These are phyloP conservation scores for Typhlichthys eigenmanni DNA, from an alignment of 2,797 vertebrate genomes.

Conservation along the genomic window DNA sequence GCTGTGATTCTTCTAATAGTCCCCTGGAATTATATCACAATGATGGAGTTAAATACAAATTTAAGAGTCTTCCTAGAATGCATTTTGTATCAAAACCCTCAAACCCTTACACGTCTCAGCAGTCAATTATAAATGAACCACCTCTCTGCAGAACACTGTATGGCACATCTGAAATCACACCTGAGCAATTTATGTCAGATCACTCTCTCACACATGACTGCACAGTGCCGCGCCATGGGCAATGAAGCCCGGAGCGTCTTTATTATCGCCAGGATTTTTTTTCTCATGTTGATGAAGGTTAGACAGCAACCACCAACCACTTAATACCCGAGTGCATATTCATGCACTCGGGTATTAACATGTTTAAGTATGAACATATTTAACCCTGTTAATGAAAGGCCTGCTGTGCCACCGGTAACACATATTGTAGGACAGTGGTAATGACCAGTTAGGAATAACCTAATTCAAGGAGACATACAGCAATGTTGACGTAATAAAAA, in stretches of 20 bases:
- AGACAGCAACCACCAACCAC: no score
- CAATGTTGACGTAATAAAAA: no score
- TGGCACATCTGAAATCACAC: constrained; percentile 30
- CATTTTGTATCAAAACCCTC: constrained; percentile 52
- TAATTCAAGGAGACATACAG: no score
- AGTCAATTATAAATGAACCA: constrained; percentile 60
- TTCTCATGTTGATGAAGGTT: not conserved
- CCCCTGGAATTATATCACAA: constrained; percentile 41
- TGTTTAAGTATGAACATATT: no score
- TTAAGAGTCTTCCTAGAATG: constrained; percentile 39
- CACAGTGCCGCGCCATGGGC: constrained; percentile 9
- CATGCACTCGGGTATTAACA: no score
- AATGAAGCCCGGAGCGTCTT: not conserved
- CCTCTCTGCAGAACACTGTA: constrained; percentile 27
- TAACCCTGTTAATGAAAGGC: no score
- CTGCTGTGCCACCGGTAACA: no score
- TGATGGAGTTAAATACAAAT: constrained; percentile 41
- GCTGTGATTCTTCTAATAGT: not conserved
- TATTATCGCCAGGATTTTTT: not conserved
- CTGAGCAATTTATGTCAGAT: constrained; percentile 27
- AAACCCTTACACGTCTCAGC: constrained; percentile 46
- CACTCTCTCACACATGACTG: constrained; percentile 19
- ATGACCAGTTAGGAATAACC: no score
- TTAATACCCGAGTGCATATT: no score
- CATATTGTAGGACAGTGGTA: no score